Percentiles rank a stretch among this genome's conserved stretches.
These are phyloP conservation scores for Marronus borbonicus DNA, from an alignment of 2,888 invertebrate genomes.

Conservation along the genomic window DNA sequence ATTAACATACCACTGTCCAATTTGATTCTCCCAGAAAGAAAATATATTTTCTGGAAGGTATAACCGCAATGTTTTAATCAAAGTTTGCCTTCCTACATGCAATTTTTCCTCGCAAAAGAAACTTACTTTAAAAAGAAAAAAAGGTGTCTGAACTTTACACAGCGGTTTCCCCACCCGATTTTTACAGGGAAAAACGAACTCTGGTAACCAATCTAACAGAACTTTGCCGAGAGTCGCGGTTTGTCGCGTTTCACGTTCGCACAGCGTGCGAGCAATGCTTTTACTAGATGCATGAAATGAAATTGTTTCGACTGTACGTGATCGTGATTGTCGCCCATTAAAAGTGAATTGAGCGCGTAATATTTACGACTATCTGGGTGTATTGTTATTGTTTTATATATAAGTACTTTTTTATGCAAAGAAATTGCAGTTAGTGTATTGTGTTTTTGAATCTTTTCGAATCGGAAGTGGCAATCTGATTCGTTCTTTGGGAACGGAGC, in stretches of 20 bases:
- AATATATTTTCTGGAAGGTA: no score
- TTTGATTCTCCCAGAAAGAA: no score
- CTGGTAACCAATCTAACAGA: conserved; percentile 33
- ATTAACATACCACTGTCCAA: no score
- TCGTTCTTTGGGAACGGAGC: background rate
- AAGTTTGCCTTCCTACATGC: no score
- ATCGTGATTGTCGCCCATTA: background rate
- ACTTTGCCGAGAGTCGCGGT: background rate
- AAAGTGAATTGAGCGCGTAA: conserved; percentile 1
- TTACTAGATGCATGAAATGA: conserved; percentile 38
- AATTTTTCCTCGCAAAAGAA: no score
- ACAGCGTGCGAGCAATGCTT: conserved; percentile 10
- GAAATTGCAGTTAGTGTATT: background rate
- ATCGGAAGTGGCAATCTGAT: background rate
- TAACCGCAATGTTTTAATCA: no score
- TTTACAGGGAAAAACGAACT: conserved; percentile 36
- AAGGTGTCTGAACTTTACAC: no score
- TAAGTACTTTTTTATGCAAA: background rate
- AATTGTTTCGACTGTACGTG: conserved; percentile 29
- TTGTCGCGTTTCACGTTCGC: conserved; percentile 27
- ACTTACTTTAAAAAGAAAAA: no score
- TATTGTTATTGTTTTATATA: no score
- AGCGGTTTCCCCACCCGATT: conserved; percentile 44
- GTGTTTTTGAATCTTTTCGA: background rate
- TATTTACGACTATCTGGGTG: no score